Conservation (phyloP, 2,797 vertebrate genomes). For the Hypotaenidia philippensis region DNA sequence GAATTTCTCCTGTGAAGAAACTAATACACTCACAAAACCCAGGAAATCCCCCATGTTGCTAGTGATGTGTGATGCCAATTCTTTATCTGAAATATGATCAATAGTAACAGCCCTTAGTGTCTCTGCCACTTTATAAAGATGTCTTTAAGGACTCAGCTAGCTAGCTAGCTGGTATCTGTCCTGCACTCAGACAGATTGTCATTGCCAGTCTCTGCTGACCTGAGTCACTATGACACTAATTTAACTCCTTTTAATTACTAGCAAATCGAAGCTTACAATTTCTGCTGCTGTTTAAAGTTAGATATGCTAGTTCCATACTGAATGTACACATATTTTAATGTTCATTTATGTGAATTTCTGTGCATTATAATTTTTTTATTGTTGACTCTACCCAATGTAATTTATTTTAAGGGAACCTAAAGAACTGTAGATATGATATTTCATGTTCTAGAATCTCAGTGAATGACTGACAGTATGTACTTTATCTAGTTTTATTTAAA, state of each 20-base stretch:
- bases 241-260: slow-evolving; percentile 32
- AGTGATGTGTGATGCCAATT: neutral
- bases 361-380: neutral
- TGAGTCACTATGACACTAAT: neutral
- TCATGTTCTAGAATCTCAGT: neutral
- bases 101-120: neutral
- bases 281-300: neutral
- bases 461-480: neutral
- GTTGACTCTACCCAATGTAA: neutral
- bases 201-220: slow-evolving; percentile 26
- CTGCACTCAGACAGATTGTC: neutral
- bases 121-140: slow-evolving; percentile 46
- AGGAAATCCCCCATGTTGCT: neutral
- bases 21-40: neutral
- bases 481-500: neutral
- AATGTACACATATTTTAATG: neutral
- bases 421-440: neutral
- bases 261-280: neutral
- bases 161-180: slow-evolving; percentile 27
- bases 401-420: neutral
- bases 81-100: slow-evolving; percentile 40
- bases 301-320: neutral
- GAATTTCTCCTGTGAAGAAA: neutral
- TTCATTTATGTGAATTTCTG: neutral
- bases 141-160: neutral